Evolutionary conservation across 2,888 invertebrate species (phyloP).

Genomic region (Acanthosepion esculentum): DNA sequence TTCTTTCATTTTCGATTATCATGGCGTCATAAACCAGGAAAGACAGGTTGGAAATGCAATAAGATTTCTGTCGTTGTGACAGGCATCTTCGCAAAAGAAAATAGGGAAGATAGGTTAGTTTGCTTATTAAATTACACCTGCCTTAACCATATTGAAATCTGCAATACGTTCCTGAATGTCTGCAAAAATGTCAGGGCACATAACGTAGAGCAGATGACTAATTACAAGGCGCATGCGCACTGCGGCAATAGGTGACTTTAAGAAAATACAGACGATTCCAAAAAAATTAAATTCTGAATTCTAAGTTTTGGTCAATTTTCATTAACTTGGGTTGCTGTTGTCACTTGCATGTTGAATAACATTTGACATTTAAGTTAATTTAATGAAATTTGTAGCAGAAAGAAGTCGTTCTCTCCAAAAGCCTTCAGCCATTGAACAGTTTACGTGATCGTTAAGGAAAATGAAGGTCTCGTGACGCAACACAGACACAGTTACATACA

Average conservation of each 20-base stretch:
- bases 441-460: no score
- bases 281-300: background rate
- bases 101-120: background rate
- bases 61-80: background rate
- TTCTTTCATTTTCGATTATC: background rate
- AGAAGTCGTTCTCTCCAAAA: no score
- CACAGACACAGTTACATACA: no score
- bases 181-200: background rate
- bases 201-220: background rate
- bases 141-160: background rate
- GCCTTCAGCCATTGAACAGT: no score
- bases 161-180: conserved; percentile 21
- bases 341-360: no score
- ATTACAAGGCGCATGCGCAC: background rate
- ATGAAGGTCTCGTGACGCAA: no score
- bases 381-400: no score
- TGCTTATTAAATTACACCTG: background rate
- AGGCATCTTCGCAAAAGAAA: background rate
- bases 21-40: background rate
- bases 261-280: background rate
- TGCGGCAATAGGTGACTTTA: background rate
- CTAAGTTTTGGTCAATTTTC: no score
- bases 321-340: no score
- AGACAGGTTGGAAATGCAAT: background rate
- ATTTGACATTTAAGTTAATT: no score